Evolutionary conservation across 1,140 invertebrate genomes (phyloP), one percentile per base, ranked within the genome.

Genomic region (Aethina tumida): DNA sequence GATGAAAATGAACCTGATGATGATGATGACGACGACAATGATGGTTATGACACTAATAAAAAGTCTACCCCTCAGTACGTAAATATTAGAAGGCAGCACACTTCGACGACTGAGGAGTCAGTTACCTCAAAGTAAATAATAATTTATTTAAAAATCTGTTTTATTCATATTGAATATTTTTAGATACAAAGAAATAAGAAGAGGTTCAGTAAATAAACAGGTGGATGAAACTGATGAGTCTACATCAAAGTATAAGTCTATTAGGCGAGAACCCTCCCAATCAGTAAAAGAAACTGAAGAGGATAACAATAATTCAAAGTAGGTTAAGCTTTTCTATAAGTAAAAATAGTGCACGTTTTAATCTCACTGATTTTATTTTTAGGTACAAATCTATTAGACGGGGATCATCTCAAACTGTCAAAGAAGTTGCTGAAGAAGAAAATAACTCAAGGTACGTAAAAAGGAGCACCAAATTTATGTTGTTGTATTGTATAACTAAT

Each of bases 81-180:
- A 0, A 82, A 74, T 43, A 78, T 83, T 19, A 61, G 76, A 32
- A 67, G 81, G 24, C 53, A 64, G 0, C 64, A 73, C 42, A 74
- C 75, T 6, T 64, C 70, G 1, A 69, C 71, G 1, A 53, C 66
- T 4, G 43, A 58, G 49, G 35, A 47, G 37, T 14, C 38, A 6
- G 30, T 31, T 2, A 39, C 47, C 16, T 55, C 56, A 37, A 52
- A 53, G 27, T 52, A 55, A 32, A 25, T 13, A 33, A 5, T 16
- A 33, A 16, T 19, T 16, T 33, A 38, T 19, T 13, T 15, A 29
- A 29, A 29, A 5, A 9, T 8, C 29, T 31, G 9, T 18, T 12
- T 31, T n/a, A n/a, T n/a, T n/a, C n/a, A n/a, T n/a, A n/a, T 31
- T 7, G 9, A 18, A 14, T 8, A 14, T 3, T 35, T 35, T 6